Conservation (phyloP, 2,888 invertebrate genomes). For the Cheilosia variabilis region DNA sequence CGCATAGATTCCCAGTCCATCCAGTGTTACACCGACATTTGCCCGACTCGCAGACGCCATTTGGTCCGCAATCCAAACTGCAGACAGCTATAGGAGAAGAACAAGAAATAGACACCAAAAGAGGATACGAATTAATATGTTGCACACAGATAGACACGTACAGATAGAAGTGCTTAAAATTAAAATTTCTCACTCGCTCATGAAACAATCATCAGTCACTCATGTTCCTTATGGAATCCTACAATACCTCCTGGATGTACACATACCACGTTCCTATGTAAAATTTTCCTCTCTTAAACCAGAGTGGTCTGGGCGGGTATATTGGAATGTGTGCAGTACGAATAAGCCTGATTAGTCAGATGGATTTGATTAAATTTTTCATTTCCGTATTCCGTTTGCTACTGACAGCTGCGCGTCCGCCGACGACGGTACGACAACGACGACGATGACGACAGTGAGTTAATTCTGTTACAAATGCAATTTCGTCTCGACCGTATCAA, state of each 20-base stretch:
- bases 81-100: constrained; percentile 90
- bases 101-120: constrained; percentile 52
- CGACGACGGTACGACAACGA: constrained; percentile 17
- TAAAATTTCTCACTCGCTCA: constrained; percentile 68
- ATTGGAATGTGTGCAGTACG: constrained; percentile 1
- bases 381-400: constrained; percentile 73
- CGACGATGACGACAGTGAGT: constrained; percentile 38
- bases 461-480: constrained; percentile 73
- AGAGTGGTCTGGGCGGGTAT: not conserved
- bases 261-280: not conserved
- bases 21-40: constrained; percentile 96
- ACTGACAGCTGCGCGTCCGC: constrained; percentile 68
- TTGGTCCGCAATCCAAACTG: constrained; percentile 95
- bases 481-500: constrained; percentile 75
- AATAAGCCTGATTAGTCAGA: constrained; percentile 73
- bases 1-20: constrained; percentile 97
- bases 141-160: constrained; percentile 18
- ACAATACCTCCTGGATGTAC: constrained; percentile 6
- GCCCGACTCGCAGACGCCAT: constrained; percentile 96
- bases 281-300: constrained; percentile 9
- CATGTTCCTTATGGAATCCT: constrained; percentile 43
- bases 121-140: constrained; percentile 45
- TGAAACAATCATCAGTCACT: constrained; percentile 71
- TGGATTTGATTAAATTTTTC: constrained; percentile 77
- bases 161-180: constrained; percentile 76